Conservation (phyloP, 2,113 vertebrate species). For the Castor canadensis region DNA sequence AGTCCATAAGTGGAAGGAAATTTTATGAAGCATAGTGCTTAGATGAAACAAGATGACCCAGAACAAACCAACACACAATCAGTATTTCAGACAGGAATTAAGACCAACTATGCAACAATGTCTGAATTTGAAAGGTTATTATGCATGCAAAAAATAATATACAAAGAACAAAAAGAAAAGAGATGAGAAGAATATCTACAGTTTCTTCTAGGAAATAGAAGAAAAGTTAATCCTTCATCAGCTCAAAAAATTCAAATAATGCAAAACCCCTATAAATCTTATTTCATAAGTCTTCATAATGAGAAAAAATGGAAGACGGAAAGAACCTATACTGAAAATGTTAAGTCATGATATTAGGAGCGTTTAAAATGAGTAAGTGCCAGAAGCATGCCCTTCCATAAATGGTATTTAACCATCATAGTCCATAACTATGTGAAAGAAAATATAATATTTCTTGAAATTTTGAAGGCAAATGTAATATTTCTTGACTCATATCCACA, state of each 20-base stretch:
- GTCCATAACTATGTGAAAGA: neutral
- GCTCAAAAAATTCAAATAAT: neutral
- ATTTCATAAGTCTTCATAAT: neutral
- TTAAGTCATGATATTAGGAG: neutral
- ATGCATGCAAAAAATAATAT: neutral
- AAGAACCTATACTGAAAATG: neutral
- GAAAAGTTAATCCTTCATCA: neutral
- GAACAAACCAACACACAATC: neutral
- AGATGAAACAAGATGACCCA: neutral
- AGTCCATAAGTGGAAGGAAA: neutral
- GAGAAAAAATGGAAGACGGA: neutral
- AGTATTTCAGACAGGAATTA: neutral
- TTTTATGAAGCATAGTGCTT: neutral
- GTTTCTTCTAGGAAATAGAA: neutral
- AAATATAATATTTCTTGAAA: neutral
- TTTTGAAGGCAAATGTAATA: neutral
- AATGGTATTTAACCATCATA: neutral
- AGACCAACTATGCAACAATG: neutral
- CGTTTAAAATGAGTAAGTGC: neutral
- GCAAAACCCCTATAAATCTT: neutral
- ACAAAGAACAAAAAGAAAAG: neutral
- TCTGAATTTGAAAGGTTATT: neutral
- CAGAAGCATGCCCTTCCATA: neutral
- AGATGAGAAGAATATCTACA: neutral
- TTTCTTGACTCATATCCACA: neutral